These are phyloP conservation scores for Tachina fera DNA, from an alignment of 2,888 invertebrate genomes.

Conservation along the genomic window DNA sequence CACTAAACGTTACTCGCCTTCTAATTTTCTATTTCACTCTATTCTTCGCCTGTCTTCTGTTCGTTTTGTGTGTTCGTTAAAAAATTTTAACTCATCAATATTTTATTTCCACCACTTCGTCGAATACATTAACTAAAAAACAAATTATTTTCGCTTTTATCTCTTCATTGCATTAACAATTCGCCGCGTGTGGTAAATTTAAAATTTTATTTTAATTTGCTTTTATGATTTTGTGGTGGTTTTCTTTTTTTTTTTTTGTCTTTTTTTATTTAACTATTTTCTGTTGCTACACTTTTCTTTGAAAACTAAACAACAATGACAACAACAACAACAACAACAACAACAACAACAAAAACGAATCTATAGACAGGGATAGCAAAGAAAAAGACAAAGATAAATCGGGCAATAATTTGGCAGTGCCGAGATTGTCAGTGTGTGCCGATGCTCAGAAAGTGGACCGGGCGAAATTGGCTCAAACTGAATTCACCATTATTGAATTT, in stretches of 20 bases:
- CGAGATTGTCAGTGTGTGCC: slow-evolving; percentile 94
- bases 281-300: slow-evolving; percentile 44
- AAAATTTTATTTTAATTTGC: slow-evolving; percentile 54
- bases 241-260: not conserved
- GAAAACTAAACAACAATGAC: slow-evolving; percentile 59
- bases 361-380: slow-evolving; percentile 90
- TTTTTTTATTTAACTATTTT: slow-evolving; percentile 55
- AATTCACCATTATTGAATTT: slow-evolving; percentile 97
- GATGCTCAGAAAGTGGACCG: slow-evolving; percentile 97
- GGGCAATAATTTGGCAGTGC: slow-evolving; percentile 89
- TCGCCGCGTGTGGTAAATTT: slow-evolving; percentile 38
- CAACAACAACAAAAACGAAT: slow-evolving; percentile 37
- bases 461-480: slow-evolving; percentile 95
- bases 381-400: slow-evolving; percentile 92
- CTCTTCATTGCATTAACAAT: slow-evolving; percentile 51
- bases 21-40: not conserved
- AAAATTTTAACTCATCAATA: slow-evolving; percentile 17
- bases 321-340: slow-evolving; percentile 56
- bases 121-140: slow-evolving; percentile 29
- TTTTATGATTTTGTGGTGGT: slow-evolving; percentile 40
- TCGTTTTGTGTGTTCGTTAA: slow-evolving; percentile 33
- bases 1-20: slow-evolving; percentile 13
- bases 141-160: slow-evolving; percentile 33
- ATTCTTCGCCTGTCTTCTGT: slow-evolving; percentile 32
- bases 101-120: slow-evolving; percentile 25